Conservation (phyloP, 2,888 invertebrate genomes). For the Ctenicera cuprea region DNA sequence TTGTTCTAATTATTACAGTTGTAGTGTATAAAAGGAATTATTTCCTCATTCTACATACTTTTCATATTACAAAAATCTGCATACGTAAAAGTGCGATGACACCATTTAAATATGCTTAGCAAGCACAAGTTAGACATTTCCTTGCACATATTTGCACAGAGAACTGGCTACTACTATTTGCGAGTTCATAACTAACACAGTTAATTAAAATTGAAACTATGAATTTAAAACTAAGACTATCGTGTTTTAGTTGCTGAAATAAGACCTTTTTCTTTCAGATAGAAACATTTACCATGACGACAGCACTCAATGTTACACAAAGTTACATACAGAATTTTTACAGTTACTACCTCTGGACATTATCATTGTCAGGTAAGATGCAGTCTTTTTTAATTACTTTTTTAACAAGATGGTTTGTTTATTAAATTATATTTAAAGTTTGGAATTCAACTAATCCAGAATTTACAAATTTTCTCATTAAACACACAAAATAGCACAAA, state of each 20-base stretch:
- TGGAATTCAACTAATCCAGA: too few species aligned
- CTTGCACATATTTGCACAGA: background rate
- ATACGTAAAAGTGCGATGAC: slow-evolving; percentile 2
- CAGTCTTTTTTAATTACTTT: too few species aligned
- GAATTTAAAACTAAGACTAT: background rate
- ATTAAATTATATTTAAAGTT: too few species aligned
- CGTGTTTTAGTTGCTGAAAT: background rate
- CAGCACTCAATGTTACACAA: slow-evolving; percentile 74
- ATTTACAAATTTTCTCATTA: too few species aligned
- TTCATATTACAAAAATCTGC: too few species aligned
- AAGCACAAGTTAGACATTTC: background rate
- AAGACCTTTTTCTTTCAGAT: slow-evolving; percentile 28
- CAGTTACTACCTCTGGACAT: slow-evolving; percentile 85
- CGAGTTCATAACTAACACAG: too few species aligned
- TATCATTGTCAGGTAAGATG: slow-evolving; percentile 82
- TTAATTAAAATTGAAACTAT: background rate
- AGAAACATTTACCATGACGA: slow-evolving; percentile 50
- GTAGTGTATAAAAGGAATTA: too few species aligned
- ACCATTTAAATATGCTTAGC: slow-evolving; percentile 12
- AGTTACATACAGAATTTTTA: slow-evolving; percentile 76
- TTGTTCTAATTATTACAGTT: too few species aligned
- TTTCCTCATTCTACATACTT: too few species aligned
- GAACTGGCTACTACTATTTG: background rate
- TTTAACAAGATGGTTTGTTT: too few species aligned
- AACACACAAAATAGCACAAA: too few species aligned